Evolutionary conservation across 2,888 invertebrate species (phyloP).

Genomic region (Sycophila texana): DNA sequence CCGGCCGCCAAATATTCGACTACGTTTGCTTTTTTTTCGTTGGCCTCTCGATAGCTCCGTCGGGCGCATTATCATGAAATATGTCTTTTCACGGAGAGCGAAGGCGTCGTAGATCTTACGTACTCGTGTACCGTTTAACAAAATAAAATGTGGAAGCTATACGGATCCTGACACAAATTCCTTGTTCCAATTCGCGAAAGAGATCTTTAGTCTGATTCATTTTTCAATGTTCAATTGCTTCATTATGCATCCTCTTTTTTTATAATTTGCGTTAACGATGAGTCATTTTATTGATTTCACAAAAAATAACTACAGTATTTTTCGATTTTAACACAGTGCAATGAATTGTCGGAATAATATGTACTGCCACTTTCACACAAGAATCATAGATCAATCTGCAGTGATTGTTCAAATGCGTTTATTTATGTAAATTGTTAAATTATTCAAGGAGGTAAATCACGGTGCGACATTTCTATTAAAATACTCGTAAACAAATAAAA

Average conservation of each 20-base stretch:
- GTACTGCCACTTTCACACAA: constrained; percentile 1
- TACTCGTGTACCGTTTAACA: background rate
- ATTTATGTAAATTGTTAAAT: constrained; percentile 3
- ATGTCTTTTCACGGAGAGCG: constrained; percentile 17
- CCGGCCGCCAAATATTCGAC: background rate
- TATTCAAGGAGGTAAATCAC: constrained; percentile 8
- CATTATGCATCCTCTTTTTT: background rate
- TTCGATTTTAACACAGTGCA: background rate
- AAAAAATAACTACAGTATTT: background rate
- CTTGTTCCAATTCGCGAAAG: constrained; percentile 12
- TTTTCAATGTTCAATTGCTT: too few species aligned
- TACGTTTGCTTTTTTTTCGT: background rate
- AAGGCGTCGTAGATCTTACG: background rate
- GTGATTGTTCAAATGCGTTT: background rate
- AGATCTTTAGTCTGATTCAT: background rate
- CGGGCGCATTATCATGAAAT: constrained; percentile 11
- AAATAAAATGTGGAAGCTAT: constrained; percentile 1
- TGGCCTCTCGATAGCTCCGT: background rate
- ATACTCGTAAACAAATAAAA: background rate
- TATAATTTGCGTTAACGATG: background rate
- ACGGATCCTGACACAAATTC: constrained; percentile 22
- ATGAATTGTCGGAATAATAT: background rate
- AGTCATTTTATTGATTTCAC: background rate
- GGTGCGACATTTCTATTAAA: background rate
- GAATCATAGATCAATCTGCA: background rate